These are phyloP conservation scores for Anagrus nilaparvatae DNA, from an alignment of 1,140 invertebrate genomes.

Conservation along the genomic window DNA sequence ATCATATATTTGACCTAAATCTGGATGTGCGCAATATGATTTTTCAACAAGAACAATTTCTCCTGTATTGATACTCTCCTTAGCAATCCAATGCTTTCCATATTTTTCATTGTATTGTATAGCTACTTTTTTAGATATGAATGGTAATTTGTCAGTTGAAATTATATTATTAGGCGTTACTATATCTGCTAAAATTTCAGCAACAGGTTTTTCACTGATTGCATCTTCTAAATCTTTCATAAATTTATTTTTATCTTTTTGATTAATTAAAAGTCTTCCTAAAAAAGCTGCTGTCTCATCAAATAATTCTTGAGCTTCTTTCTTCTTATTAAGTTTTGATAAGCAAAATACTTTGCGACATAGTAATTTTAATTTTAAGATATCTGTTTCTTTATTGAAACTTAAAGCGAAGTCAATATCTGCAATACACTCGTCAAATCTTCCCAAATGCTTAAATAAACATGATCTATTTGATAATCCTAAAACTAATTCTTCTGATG, in stretches of 20 bases:
- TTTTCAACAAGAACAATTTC: too few species aligned
- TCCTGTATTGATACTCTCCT: too few species aligned
- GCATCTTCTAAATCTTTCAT: constrained; percentile 3
- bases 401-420: constrained; percentile 31
- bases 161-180: too few species aligned
- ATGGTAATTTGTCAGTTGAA: too few species aligned
- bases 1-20: too few species aligned
- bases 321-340: neutral
- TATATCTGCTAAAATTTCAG: too few species aligned
- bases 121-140: too few species aligned
- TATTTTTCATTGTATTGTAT: too few species aligned
- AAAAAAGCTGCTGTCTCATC: neutral
- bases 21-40: too few species aligned
- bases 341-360: constrained; percentile 20
- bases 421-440: constrained; percentile 50
- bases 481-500: constrained; percentile 47
- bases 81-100: too few species aligned
- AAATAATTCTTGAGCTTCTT: neutral
- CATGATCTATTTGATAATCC: constrained; percentile 62
- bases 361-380: constrained; percentile 22
- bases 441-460: constrained; percentile 49
- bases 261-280: neutral
- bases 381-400: constrained; percentile 23
- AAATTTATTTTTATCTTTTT: neutral
- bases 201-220: too few species aligned